Base-by-base conservation (phyloP, 53 echinoderm and acorn worm genomes). In the Actinopyga echinites region DNA sequence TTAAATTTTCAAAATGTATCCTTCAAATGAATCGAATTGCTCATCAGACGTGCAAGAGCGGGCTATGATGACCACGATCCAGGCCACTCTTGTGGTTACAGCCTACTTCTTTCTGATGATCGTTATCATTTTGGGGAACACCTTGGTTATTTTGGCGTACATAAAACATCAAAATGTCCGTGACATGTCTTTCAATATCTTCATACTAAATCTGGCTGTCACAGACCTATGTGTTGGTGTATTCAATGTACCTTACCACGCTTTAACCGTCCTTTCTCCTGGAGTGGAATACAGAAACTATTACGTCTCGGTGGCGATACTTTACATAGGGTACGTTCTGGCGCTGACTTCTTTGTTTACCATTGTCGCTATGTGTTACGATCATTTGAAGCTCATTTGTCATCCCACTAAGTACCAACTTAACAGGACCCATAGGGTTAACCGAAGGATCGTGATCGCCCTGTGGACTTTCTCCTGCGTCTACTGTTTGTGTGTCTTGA, bases 211-310 rank as follows among this genome's bases (percentile, higher is more conserved):
- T 15, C 23, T 71, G 6, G 40, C 71, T 17, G 3, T 71, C 6
- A 44, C 71, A 19, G 71, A 71, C 22, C 28, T 71, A 24, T 42
- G 38, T 26, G 17, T 42, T 24, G 71, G 71, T 19, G 5, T 71
- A 40, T 71, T 71, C 26, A 71, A 71, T 40, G 24, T 71, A 42
- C 71, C 71, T 13, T 71, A 35, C 34, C 71, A 71, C 42, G 44
- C 44, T 42, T 25, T 71, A 23, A 71, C 71, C 2, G 19, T 71
- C 13, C n/a, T 71, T 25, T 19, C 2, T 22, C 45, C 71, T n/a
- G 71, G 71, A 1, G 13, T 71, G 12, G 71, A 71, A 44, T 32
- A 9, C 71, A 26, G 2, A 1, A 30, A 63, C 31, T 23, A 0
- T n/a, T 22, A 8, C 8, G 24, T 44, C 11, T 19, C 71, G 1